Conservation (phyloP, 2,113 vertebrate genomes). For the Agelaius tricolor region DNA sequence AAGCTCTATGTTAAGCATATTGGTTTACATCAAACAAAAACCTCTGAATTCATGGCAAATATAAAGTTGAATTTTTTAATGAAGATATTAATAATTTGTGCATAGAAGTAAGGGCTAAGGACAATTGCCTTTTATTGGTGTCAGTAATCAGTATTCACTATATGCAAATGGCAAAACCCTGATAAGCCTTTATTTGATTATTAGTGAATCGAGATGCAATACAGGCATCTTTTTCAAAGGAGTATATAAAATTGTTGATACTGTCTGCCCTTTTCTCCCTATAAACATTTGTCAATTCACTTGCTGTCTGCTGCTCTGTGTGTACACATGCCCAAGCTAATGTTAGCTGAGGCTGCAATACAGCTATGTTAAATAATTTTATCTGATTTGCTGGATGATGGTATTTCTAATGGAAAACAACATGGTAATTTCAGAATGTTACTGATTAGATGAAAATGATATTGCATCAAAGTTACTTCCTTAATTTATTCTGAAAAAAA, state of each 20-base stretch:
- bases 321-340: slow-evolving; percentile 22
- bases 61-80: neutral
- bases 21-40: neutral
- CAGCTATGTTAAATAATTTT: slow-evolving; percentile 64
- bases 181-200: slow-evolving; percentile 12
- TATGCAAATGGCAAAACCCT: neutral
- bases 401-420: slow-evolving; percentile 80
- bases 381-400: slow-evolving; percentile 79
- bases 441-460: slow-evolving; percentile 85
- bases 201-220: neutral
- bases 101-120: neutral
- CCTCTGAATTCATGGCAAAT: neutral
- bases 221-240: neutral
- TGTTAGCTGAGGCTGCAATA: slow-evolving; percentile 68
- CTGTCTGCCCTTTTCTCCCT: neutral
- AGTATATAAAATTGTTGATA: slow-evolving; percentile 30
- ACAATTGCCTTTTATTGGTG: neutral
- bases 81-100: neutral
- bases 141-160: neutral
- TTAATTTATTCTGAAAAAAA: slow-evolving; percentile 83
- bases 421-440: slow-evolving; percentile 83
- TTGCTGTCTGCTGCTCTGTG: neutral
- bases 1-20: neutral
- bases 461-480: slow-evolving; percentile 82
- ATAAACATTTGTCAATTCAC: slow-evolving; percentile 34